Evolutionary conservation across 2,888 invertebrate species (phyloP).

Genomic region (Anoplius nigerrimus): DNA sequence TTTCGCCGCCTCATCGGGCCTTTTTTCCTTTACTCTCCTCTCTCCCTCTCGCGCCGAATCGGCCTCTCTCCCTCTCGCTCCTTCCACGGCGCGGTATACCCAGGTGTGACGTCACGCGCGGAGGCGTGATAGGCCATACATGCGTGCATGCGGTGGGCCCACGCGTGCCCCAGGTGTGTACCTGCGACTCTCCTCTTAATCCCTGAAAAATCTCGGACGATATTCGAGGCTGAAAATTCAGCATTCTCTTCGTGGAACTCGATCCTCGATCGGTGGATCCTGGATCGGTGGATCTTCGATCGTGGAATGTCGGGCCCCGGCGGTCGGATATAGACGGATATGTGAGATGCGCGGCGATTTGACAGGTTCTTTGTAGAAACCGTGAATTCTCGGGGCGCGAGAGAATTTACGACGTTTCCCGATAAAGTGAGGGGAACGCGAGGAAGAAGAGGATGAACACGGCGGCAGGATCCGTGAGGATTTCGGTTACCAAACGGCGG

Average conservation of each 20-base stretch:
- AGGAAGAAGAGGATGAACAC: conserved; percentile 28
- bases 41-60: conserved; percentile 4
- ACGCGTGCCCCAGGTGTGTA: conserved; percentile 47
- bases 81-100: conserved; percentile 45
- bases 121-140: conserved; percentile 59
- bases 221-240: no score
- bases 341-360: no score
- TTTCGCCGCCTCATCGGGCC: conserved; percentile 44
- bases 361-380: no score
- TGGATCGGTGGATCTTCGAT: no score
- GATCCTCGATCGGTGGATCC: no score
- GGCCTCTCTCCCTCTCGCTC: neutral
- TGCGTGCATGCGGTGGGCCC: conserved; percentile 54
- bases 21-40: conserved; percentile 39
- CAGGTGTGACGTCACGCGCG: conserved; percentile 63
- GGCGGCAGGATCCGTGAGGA: conserved; percentile 28
- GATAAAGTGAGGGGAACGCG: conserved; percentile 20
- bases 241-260: no score
- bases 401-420: no score
- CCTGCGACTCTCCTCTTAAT: conserved; percentile 25
- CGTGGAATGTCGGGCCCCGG: no score
- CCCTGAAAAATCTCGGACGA: conserved; percentile 13
- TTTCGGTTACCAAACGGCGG: conserved; percentile 13
- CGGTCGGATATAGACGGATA: no score
- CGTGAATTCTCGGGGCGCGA: no score